Conservation (phyloP, 2,888 invertebrate genomes). For the Ceriagrion tenellum region DNA sequence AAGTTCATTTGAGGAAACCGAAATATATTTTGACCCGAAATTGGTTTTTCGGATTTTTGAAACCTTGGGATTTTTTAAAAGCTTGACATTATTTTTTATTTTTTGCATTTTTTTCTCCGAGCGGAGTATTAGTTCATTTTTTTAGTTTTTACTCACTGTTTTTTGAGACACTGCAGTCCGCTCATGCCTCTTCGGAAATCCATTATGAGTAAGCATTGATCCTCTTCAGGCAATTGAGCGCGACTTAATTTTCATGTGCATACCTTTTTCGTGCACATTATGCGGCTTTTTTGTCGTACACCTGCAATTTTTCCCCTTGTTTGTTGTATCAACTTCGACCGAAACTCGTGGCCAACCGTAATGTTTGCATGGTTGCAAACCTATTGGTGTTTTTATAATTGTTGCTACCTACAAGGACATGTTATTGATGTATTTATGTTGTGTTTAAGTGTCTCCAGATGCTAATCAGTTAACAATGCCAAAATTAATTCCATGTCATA, state of each 20-base stretch:
- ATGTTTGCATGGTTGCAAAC: constrained; percentile 44
- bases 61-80: no score
- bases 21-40: no score
- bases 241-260: background rate
- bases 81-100: no score
- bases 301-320: background rate
- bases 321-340: background rate
- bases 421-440: background rate
- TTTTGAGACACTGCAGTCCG: no score
- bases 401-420: background rate
- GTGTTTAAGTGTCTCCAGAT: constrained; percentile 8
- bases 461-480: background rate
- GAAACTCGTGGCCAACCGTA: constrained; percentile 13
- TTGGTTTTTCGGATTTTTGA: no score
- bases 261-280: background rate
- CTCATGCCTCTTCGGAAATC: no score
- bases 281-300: background rate
- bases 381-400: constrained; percentile 30
- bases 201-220: no score
- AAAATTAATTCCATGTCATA: constrained; percentile 42
- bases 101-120: no score
- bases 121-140: no score
- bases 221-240: no score
- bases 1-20: no score
- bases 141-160: no score